These are phyloP conservation scores for Rhinella marina DNA, from an alignment of 2,797 vertebrate species.

Conservation along the genomic window DNA sequence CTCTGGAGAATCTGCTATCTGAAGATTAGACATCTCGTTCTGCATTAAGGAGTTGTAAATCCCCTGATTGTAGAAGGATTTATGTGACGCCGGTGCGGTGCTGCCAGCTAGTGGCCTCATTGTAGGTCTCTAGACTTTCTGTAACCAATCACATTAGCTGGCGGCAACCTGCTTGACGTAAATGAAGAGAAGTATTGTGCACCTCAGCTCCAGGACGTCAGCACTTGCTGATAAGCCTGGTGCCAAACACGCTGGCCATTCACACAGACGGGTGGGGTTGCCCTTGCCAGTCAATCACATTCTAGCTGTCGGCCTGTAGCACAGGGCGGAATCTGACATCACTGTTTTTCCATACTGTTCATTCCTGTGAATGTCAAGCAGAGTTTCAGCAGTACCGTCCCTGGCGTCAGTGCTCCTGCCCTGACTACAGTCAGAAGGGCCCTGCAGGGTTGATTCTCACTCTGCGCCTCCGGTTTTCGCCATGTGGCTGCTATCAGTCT, in stretches of 20 bases:
- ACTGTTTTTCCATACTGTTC: background rate
- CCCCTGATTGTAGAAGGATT: background rate
- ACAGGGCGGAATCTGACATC: background rate
- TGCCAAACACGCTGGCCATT: background rate
- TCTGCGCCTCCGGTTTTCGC: too few relatives aligned
- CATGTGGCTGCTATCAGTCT: background rate
- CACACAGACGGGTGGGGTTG: background rate
- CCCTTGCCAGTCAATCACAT: background rate
- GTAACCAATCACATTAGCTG: background rate
- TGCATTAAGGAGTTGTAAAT: background rate
- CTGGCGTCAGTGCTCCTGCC: background rate
- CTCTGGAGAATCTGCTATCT: background rate
- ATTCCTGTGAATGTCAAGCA: background rate
- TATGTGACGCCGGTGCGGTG: background rate
- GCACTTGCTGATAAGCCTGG: background rate
- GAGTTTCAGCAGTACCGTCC: background rate
- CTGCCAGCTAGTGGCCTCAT: slow-evolving; percentile 1
- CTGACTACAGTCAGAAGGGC: too few relatives aligned
- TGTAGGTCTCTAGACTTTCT: background rate
- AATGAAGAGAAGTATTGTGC: background rate
- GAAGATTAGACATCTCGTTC: background rate
- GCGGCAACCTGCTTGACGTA: background rate
- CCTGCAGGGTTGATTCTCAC: too few relatives aligned
- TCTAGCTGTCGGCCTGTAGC: background rate
- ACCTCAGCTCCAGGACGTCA: background rate